These are phyloP conservation scores for Pantala flavescens DNA, from an alignment of 1,140 invertebrate genomes.

Conservation along the genomic window DNA sequence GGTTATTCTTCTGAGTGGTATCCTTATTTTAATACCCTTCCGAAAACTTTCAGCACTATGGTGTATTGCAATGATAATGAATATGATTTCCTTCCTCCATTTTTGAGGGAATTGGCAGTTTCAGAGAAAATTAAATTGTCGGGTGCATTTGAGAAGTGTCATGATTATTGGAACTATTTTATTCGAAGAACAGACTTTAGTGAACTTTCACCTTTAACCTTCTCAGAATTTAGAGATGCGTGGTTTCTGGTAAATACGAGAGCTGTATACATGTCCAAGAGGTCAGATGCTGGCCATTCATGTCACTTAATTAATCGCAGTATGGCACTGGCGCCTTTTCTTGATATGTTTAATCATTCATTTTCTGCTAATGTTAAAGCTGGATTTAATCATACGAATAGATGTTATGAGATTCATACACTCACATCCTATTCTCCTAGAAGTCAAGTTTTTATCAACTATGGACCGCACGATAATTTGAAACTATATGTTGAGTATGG, in stretches of 20 bases:
- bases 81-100: slow-evolving; percentile 27
- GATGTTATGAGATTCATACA: slow-evolving; percentile 45
- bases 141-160: slow-evolving; percentile 25
- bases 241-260: slow-evolving; percentile 69
- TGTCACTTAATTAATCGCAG: slow-evolving; percentile 40
- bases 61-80: slow-evolving; percentile 38
- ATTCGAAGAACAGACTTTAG: slow-evolving; percentile 31
- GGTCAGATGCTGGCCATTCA: slow-evolving; percentile 26
- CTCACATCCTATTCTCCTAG: slow-evolving; percentile 29
- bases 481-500: slow-evolving; percentile 64
- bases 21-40: slow-evolving; percentile 48
- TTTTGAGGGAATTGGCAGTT: slow-evolving; percentile 25
- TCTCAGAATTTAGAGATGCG: slow-evolving; percentile 39
- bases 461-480: slow-evolving; percentile 56
- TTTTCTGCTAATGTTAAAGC: slow-evolving; percentile 40
- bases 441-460: slow-evolving; percentile 61
- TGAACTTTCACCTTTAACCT: slow-evolving; percentile 35
- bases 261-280: slow-evolving; percentile 44
- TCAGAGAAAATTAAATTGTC: slow-evolving; percentile 24
- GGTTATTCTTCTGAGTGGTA: slow-evolving; percentile 32
- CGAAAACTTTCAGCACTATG: slow-evolving; percentile 40
- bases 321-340: slow-evolving; percentile 60
- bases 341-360: slow-evolving; percentile 72
- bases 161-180: background rate
- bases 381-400: slow-evolving; percentile 31